These are phyloP conservation scores for Aromia moschata DNA, from an alignment of 2,888 invertebrate genomes.

Conservation along the genomic window DNA sequence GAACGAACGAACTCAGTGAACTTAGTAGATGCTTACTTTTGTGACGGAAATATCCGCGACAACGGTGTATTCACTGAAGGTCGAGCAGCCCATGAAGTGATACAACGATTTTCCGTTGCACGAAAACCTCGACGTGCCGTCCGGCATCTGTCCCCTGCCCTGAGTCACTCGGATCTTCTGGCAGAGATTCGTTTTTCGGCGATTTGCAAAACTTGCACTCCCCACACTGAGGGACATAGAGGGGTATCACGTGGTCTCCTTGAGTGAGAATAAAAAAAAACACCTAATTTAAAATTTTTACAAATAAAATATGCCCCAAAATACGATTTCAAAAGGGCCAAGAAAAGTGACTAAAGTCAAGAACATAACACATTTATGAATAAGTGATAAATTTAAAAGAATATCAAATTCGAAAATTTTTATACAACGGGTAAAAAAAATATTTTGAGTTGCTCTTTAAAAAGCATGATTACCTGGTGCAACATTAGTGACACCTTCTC, in stretches of 20 bases:
- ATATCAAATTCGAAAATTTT: no score
- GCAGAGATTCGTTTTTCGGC: conserved; percentile 96
- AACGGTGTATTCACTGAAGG: conserved; percentile 94
- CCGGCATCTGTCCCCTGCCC: conserved; percentile 91
- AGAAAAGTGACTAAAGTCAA: no score
- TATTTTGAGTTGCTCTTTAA: no score
- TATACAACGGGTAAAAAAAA: no score
- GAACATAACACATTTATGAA: no score
- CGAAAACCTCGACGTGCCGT: conserved; percentile 87
- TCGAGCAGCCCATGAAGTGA: conserved; percentile 98
- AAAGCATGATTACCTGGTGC: conserved; percentile 73
- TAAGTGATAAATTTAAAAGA: no score
- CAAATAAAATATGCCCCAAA: no score
- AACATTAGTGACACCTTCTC: conserved; percentile 88
- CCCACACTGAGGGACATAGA: conserved; percentile 96
- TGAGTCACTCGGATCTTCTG: conserved; percentile 88
- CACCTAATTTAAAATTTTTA: no score
- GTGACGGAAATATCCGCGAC: conserved; percentile 94
- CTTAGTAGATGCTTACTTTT: conserved; percentile 71
- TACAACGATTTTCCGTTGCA: conserved; percentile 81
- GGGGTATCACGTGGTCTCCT: conserved; percentile 96
- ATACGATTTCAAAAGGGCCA: no score
- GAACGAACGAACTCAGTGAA: no score
- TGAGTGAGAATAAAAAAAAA: conserved; percentile 24
- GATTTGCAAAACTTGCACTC: conserved; percentile 97